These are phyloP conservation scores for Metopia argyrocephala DNA, from an alignment of 2,888 invertebrate genomes.

Conservation along the genomic window DNA sequence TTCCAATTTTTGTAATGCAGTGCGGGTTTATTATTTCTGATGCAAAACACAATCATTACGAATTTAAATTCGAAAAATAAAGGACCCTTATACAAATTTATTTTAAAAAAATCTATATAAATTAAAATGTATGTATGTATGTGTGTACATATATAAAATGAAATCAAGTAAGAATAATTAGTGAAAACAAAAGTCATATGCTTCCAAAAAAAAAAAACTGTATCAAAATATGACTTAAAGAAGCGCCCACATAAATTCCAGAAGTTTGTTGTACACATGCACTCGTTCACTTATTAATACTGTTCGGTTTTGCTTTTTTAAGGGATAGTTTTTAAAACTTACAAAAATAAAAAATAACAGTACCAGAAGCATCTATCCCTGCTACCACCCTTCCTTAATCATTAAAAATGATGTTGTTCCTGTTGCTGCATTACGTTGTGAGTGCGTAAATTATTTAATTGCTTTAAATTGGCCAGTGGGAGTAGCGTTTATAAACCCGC, in stretches of 20 bases:
- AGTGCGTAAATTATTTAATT: not conserved
- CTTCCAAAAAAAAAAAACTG: not conserved
- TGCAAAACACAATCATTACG: not conserved
- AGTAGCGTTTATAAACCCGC: not conserved
- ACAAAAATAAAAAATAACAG: no score
- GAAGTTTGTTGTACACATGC: conserved; percentile 32
- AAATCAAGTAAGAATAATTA: not conserved
- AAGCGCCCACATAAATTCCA: conserved; percentile 52
- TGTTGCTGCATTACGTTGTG: not conserved
- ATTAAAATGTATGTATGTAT: no score
- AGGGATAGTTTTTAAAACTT: no score
- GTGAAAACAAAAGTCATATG: not conserved
- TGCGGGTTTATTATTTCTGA: not conserved
- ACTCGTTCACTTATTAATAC: not conserved
- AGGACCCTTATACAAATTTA: conserved; percentile 34
- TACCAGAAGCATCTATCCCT: not conserved
- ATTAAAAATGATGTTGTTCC: no score
- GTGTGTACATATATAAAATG: no score
- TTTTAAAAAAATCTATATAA: no score
- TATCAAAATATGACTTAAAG: not conserved
- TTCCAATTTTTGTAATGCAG: not conserved
- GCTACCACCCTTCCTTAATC: not conserved
- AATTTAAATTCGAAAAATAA: not conserved
- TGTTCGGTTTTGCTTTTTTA: not conserved
- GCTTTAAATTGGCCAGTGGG: not conserved